phyloP scores from a whole-genome alignment of 2,113 vertebrate genomes.

The Podiceps cristatus region DNA sequence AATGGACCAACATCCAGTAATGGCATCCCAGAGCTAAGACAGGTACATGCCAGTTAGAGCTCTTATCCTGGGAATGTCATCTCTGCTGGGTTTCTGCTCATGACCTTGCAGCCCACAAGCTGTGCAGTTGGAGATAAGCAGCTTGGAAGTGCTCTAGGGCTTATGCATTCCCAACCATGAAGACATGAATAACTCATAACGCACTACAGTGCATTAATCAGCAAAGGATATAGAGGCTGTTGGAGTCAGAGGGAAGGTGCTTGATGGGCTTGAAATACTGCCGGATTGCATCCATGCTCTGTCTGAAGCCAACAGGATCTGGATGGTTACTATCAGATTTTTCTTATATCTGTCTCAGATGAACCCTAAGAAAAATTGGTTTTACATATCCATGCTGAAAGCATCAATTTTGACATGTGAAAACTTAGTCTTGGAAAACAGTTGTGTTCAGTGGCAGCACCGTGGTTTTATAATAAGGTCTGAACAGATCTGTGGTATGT shows the following conservation, averaged over 20 bases:
- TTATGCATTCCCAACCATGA: not conserved
- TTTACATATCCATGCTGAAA: not conserved
- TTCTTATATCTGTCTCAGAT: not conserved
- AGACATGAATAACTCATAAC: not conserved
- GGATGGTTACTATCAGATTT: not conserved
- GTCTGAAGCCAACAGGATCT: not conserved
- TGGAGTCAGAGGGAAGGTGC: not conserved
- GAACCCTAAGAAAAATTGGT: not conserved
- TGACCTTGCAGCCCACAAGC: not conserved
- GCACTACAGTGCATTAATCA: not conserved
- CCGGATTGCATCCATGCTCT: not conserved
- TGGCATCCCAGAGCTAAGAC: not conserved
- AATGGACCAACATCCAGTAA: not conserved
- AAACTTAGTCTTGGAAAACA: not conserved
- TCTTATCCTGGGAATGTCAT: not conserved
- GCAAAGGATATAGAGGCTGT: not conserved
- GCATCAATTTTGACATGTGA: not conserved
- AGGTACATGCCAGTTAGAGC: not conserved
- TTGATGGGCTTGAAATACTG: not conserved
- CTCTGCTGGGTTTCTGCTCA: not conserved
- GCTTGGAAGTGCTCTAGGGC: not conserved
- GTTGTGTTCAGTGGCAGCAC: not conserved
- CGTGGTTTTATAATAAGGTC: not conserved
- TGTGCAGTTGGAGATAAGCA: not conserved
- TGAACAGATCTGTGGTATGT: not conserved